A percentile compares a stretch with the other conserved stretches of the same genome.
phyloP scores from a whole-genome alignment of 2,888 invertebrate species.

The Apantesis nais region DNA sequence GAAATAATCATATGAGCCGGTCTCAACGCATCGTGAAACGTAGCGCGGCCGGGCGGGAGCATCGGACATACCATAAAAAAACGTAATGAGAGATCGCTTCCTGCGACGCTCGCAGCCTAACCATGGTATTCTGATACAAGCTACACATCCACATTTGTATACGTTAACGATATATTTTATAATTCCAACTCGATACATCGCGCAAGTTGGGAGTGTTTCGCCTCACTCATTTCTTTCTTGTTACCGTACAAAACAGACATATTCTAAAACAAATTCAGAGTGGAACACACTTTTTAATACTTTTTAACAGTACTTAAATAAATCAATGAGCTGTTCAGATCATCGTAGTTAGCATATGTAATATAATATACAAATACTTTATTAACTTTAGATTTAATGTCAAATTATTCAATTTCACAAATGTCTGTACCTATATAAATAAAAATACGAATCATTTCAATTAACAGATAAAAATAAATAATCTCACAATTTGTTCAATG shows the following conservation, averaged over 20 bases:
- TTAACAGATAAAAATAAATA: background rate
- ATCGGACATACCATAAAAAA: constrained; percentile 82
- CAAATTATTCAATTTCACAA: too few relatives aligned
- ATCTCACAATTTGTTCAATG: too few relatives aligned
- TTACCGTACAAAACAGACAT: background rate
- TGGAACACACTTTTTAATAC: background rate
- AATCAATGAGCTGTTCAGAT: background rate
- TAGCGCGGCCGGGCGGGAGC: constrained; percentile 64
- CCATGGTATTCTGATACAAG: constrained; percentile 51
- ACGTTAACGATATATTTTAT: constrained; percentile 34
- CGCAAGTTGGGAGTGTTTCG: background rate
- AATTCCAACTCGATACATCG: constrained; percentile 20
- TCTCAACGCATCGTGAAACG: constrained; percentile 53
- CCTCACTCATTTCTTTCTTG: constrained; percentile 4
- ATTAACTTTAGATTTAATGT: too few relatives aligned
- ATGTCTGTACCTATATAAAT: background rate
- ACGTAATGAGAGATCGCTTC: constrained; percentile 83
- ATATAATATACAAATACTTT: background rate
- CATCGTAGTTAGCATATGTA: background rate
- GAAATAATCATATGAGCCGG: constrained; percentile 55
- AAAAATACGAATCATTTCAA: background rate
- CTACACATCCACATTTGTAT: constrained; percentile 35
- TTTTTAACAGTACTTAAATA: too few relatives aligned
- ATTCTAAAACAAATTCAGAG: background rate
- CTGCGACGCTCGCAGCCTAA: constrained; percentile 69